Percentiles rank a stretch among this genome's conserved stretches.
These are phyloP conservation scores for Salmo trutta DNA, from an alignment of 2,797 vertebrate species.

Conservation along the genomic window DNA sequence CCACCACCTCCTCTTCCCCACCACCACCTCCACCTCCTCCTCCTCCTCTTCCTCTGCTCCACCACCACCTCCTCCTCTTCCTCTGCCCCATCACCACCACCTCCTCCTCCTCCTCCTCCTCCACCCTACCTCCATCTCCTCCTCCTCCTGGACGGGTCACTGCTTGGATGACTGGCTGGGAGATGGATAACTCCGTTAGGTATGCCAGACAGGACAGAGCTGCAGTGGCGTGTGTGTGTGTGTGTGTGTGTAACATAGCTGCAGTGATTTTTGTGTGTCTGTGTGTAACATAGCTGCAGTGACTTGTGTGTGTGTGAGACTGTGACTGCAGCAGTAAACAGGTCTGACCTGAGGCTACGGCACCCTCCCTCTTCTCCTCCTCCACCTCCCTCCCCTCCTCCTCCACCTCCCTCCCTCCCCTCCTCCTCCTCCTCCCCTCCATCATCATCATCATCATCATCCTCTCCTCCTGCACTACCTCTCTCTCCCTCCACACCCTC, in stretches of 20 bases:
- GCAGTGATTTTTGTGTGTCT: neutral
- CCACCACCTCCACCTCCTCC: no score
- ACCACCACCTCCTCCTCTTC: no score
- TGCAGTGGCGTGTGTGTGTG: constrained; percentile 20
- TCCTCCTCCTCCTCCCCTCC: neutral
- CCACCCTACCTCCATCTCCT: no score
- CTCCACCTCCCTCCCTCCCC: no score
- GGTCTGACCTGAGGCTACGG: constrained; percentile 55
- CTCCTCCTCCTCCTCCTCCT: no score
- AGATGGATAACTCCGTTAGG: constrained; percentile 70
- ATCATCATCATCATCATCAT: neutral
- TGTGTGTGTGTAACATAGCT: neutral
- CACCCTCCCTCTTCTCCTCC: no score
- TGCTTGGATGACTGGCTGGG: constrained; percentile 44
- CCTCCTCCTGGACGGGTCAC: constrained; percentile 26
- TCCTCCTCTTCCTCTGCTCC: neutral
- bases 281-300: no score
- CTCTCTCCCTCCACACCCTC: neutral
- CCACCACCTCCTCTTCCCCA: neutral
- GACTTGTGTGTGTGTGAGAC: no score
- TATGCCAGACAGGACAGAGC: constrained; percentile 55
- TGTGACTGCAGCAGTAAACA: constrained; percentile 48
- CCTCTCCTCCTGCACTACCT: neutral
- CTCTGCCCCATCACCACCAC: no score
- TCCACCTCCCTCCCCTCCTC: no score